phyloP scores from a whole-genome alignment of 2,797 vertebrate species.

The Malacoraja senta region DNA sequence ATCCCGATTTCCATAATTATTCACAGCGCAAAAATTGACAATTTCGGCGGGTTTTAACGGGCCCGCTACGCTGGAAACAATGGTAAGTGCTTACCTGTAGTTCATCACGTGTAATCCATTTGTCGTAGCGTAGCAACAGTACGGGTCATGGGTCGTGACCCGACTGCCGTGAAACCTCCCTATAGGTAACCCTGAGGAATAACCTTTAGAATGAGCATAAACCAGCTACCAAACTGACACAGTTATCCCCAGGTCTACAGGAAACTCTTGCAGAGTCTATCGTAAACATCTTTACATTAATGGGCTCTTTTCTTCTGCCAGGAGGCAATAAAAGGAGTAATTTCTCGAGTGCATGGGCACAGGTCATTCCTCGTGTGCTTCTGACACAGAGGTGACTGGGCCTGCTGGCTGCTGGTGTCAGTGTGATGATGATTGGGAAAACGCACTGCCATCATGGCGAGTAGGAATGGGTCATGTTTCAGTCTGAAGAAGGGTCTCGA shows the following conservation, averaged over 20 bases:
- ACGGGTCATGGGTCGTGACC: no score
- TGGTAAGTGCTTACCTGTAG: no score
- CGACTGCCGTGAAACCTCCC: no score
- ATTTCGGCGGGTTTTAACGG: no score
- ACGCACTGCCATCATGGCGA: background rate
- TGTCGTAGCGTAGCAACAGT: no score
- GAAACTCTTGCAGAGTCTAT: constrained; percentile 5
- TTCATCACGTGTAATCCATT: no score
- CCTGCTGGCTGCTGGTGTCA: background rate
- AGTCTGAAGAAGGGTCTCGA: no score
- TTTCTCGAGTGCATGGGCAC: background rate
- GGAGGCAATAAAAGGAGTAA: constrained; percentile 2
- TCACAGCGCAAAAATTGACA: no score
- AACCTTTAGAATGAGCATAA: background rate
- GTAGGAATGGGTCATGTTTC: no score
- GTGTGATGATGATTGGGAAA: no score
- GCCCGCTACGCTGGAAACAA: no score
- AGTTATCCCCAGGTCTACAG: background rate
- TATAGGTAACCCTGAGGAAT: background rate
- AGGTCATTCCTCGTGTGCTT: background rate
- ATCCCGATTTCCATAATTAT: no score
- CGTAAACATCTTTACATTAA: background rate
- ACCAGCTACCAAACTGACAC: background rate
- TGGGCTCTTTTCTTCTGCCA: background rate
- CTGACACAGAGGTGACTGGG: background rate